Base-by-base conservation (phyloP, 2,113 vertebrate genomes). In the Sorex araneus region DNA sequence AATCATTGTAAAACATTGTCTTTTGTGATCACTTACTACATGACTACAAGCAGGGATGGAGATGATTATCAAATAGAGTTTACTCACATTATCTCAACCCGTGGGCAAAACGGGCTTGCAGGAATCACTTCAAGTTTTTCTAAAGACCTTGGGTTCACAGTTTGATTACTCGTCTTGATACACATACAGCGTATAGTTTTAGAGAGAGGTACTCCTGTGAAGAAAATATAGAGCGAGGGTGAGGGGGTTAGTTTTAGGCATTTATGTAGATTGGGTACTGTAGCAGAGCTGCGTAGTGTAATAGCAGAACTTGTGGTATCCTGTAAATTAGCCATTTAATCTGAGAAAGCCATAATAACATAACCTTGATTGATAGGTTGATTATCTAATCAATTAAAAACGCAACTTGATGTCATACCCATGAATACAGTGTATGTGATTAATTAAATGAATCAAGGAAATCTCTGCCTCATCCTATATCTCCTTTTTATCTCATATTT, bases 81-180 rank as follows among this genome's bases (percentile, higher is more conserved):
- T 87, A 97, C 96, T 97, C 64, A 97, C 96, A 97, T 96, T 81
- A 97, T 96, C 89, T 97, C 96, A 71, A 93, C 66, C 10, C 0
- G 76, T 92, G 88, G 64, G 60, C 96, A 97, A 69, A 64, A 93
- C 18, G 21, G 45, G 87, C 89, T 96, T 87, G 74, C 47, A 87
- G 96, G 96, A 92, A 97, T 96, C 70, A 97, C 34, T 84, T 97
- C 96, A 94, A 97, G 89, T 94, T 96, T 96, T 81, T 89, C 34
- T 40, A 97, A 67, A 28, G 64, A 88, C 28, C 0, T 91, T 40
- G 21, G 86, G 67, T 78, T 66, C 80, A 96, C 8, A 28, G 66
- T 2, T 57, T 0, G 1, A 16, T 88, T 16, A 57, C 47, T 86
- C 34, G 40, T 76, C 0, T 10, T 15, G 27, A 96, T 96, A 70